A percentile compares a stretch with the other conserved stretches of the same genome.
phyloP scores from a whole-genome alignment of 1,140 invertebrate species.

The Heliconius himera region DNA sequence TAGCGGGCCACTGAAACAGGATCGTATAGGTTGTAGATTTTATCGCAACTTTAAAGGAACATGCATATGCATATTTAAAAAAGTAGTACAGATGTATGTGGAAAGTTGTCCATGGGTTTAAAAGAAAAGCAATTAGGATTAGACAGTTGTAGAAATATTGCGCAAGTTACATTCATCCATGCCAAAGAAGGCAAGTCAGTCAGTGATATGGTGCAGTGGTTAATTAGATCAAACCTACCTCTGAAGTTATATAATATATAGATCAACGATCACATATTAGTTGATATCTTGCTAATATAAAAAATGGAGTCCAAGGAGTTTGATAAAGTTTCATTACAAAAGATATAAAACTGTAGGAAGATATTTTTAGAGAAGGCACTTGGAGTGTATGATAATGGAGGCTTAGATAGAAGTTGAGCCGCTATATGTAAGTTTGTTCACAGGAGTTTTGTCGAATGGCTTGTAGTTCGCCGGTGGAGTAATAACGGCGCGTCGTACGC shows the following conservation, averaged over 20 bases:
- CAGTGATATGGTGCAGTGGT: conserved; percentile 23
- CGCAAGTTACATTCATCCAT: neutral
- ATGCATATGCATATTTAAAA: conserved; percentile 21
- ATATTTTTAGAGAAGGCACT: conserved; percentile 63
- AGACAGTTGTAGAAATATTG: neutral
- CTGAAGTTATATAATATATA: conserved; percentile 9
- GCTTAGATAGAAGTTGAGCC: conserved; percentile 39
- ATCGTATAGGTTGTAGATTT: conserved; percentile 13
- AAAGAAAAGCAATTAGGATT: conserved; percentile 1
- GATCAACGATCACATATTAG: neutral
- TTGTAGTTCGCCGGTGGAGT: conserved; percentile 84
- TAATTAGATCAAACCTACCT: conserved; percentile 39
- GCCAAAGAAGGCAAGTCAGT: conserved; percentile 33
- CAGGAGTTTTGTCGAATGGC: conserved; percentile 88
- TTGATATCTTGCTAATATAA: conserved; percentile 25
- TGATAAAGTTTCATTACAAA: conserved; percentile 23
- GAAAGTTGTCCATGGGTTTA: neutral
- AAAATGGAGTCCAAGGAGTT: conserved; percentile 1
- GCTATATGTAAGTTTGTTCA: conserved; percentile 90
- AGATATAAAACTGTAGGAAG: conserved; percentile 36
- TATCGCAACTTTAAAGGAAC: conserved; percentile 24
- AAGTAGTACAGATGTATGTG: neutral
- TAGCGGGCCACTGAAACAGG: conserved; percentile 25
- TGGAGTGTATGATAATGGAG: conserved; percentile 51
- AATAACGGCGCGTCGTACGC: conserved; percentile 86